Conservation (phyloP, 2,888 invertebrate species). For the Nephrotoma guestfalica region DNA sequence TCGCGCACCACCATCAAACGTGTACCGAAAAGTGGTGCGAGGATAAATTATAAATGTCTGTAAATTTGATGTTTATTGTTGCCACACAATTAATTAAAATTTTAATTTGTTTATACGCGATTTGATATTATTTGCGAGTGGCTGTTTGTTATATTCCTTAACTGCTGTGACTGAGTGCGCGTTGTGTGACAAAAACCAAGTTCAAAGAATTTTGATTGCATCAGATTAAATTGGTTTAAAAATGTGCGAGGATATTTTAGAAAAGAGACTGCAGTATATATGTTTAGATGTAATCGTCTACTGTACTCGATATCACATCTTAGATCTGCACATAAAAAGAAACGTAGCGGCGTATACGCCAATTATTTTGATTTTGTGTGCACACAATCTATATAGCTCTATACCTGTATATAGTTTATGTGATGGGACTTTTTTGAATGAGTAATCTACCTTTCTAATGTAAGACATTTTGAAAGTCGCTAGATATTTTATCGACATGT, state of each 20-base stretch:
- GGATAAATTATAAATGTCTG: not conserved
- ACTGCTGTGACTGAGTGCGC: not conserved
- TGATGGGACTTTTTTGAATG: not conserved
- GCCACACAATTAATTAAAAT: not conserved
- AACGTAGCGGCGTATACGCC: not conserved
- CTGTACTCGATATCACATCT: no score
- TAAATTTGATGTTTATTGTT: not conserved
- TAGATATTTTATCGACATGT: not conserved
- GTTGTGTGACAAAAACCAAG: not conserved
- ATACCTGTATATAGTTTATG: not conserved
- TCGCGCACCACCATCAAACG: no score
- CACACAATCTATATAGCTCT: not conserved
- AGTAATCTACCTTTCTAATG: not conserved
- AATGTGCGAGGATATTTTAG: not conserved
- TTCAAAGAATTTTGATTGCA: not conserved
- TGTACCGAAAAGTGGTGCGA: no score
- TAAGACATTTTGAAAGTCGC: not conserved
- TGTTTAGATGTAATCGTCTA: no score
- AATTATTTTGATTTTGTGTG: not conserved
- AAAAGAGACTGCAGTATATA: no score
- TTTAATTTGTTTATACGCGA: not conserved
- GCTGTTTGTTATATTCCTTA: not conserved
- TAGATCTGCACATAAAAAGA: no score
- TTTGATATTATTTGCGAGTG: not conserved
- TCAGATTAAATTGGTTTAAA: not conserved